Conservation (phyloP, 2,797 vertebrate genomes). For the Fistularia commersonii region DNA sequence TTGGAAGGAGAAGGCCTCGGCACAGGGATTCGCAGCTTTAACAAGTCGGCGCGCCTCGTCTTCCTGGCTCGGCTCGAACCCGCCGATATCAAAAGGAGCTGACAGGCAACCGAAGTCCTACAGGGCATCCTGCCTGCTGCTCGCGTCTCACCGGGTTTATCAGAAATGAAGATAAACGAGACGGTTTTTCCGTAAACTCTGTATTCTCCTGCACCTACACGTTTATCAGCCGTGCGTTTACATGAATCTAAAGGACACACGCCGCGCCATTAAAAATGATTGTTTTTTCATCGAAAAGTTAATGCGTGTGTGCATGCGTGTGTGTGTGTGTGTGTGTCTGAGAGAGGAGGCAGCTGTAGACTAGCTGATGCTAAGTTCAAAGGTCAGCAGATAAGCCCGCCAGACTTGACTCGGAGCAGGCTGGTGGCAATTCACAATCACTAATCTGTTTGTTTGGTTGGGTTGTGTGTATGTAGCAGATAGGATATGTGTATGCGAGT, state of each 20-base stretch:
- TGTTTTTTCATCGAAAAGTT: background rate
- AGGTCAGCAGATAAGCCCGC: slow-evolving; percentile 54
- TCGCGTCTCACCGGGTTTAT: slow-evolving; percentile 14
- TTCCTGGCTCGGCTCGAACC: slow-evolving; percentile 24
- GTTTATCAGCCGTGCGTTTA: no score
- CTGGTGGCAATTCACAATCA: slow-evolving; percentile 42
- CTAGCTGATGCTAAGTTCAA: slow-evolving; percentile 45
- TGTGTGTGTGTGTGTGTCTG: slow-evolving; percentile 1
- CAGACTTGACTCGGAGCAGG: slow-evolving; percentile 42
- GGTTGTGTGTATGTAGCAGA: slow-evolving; percentile 19
- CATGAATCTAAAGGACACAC: no score
- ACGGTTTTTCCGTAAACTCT: no score
- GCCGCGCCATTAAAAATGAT: no score
- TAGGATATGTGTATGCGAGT: slow-evolving; percentile 7
- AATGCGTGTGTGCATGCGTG: no score
- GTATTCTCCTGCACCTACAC: no score
- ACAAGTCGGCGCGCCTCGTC: slow-evolving; percentile 31
- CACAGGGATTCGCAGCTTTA: slow-evolving; percentile 25
- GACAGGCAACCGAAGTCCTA: slow-evolving; percentile 41
- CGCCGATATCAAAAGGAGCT: slow-evolving; percentile 28
- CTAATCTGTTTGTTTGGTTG: slow-evolving; percentile 65
- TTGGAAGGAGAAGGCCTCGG: slow-evolving; percentile 15
- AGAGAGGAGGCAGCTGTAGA: slow-evolving; percentile 30
- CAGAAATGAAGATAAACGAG: slow-evolving; percentile 5
- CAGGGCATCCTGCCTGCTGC: slow-evolving; percentile 34